Base-by-base conservation (phyloP, 2,113 vertebrate genomes). In the Synchiropus splendidus region DNA sequence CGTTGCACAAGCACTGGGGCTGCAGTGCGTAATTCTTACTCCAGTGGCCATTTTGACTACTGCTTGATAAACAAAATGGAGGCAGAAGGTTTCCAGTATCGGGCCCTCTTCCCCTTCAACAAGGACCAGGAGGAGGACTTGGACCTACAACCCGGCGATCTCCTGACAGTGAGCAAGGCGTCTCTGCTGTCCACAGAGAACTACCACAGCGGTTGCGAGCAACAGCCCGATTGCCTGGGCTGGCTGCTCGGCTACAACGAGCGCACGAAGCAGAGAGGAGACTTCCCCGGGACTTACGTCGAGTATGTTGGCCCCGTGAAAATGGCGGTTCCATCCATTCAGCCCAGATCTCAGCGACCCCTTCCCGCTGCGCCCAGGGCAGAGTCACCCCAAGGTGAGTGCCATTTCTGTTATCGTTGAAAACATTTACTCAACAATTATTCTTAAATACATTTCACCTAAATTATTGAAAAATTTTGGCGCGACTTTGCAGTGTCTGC, bases 181-280 rank as follows among this genome's bases (percentile, higher is more conserved):
- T 88, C 91, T 13, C 79, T 97, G 60, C 81, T 86, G 68, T 85
- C 89, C 0, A 76, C 86, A 49, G 89, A 90, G 60, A 74, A 35
- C 49, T 87, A 88, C 72, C 82, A 85, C 11, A 90, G 94, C 0
- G 91, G 90, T 2, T 87, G 86, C 0, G 90, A 85, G 67, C 82
- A 89, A 76, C 82, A 70, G 17, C 93, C 93, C 0, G 83, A 89
- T 36, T 77, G 35, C 2, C 83, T 97, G 1, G 93, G 91, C 42
- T 96, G 93, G 93, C 90, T 97, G 54, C 80, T 91, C 6, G 93
- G 93, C 0, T 77, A 90, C 83, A 97, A 96, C 0, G 89, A 97
- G 62, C 85, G 89, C 48, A 92, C 91, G 31, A 89, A 89, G 55
- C 93, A 95, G 77, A 90, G 89, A 14, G 93, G 93, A 0, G 90